Conservation (phyloP, 1,140 invertebrate genomes). For the Halesus radiatus region DNA sequence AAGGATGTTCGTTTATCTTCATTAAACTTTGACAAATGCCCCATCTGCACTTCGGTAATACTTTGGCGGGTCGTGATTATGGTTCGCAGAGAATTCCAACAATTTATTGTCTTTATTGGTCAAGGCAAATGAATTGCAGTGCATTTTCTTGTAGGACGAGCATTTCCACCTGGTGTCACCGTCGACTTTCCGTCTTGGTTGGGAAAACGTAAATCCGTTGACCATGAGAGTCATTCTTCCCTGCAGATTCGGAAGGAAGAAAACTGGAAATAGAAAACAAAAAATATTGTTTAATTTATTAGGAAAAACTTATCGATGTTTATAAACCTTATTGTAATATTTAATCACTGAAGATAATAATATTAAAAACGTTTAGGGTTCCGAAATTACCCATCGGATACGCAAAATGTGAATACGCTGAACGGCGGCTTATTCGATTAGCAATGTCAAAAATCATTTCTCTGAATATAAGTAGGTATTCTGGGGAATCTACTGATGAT, state of each 20-base stretch:
- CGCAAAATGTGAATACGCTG: too few relatives aligned
- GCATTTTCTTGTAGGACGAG: neutral
- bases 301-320: too few relatives aligned
- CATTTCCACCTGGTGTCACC: conserved; percentile 11
- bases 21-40: conserved; percentile 5
- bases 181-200: neutral
- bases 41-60: neutral
- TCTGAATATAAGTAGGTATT: too few relatives aligned
- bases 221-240: conserved; percentile 54
- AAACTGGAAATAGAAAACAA: conserved; percentile 31
- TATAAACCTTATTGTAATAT: too few relatives aligned
- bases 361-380: too few relatives aligned
- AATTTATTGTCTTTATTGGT: neutral
- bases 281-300: too few relatives aligned
- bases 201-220: conserved; percentile 16
- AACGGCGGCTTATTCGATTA: too few relatives aligned
- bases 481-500: too few relatives aligned
- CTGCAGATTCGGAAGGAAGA: conserved; percentile 38
- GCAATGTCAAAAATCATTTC: too few relatives aligned
- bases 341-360: too few relatives aligned
- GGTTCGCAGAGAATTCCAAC: neutral
- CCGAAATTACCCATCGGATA: too few relatives aligned
- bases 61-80: conserved; percentile 4
- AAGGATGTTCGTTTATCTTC: too few relatives aligned
- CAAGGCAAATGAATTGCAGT: conserved; percentile 2